phyloP scores from a whole-genome alignment of 2,113 vertebrate species.

The Geococcyx californianus region DNA sequence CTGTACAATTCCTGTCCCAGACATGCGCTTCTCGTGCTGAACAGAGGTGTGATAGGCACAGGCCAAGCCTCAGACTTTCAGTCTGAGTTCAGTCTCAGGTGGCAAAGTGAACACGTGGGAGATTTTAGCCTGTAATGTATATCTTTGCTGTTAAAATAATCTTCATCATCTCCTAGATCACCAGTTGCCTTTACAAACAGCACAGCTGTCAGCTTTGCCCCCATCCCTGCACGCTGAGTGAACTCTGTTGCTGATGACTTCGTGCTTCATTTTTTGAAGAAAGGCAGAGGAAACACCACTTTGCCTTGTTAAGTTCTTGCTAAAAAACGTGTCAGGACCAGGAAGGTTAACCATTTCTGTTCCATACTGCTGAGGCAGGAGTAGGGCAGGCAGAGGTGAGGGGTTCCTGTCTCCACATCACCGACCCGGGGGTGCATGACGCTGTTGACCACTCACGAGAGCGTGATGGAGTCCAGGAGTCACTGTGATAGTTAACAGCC shows the following conservation, averaged over 20 bases:
- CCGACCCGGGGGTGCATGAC: neutral
- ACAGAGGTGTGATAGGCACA: fast-evolving
- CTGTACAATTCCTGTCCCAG: too few species aligned
- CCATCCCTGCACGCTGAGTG: fast-evolving
- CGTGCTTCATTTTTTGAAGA: neutral
- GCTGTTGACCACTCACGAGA: neutral
- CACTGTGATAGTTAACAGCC: neutral
- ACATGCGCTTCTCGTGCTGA: neutral
- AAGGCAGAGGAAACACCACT: neutral
- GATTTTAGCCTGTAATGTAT: neutral
- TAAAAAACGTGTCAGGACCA: neutral
- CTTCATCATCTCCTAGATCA: too few species aligned
- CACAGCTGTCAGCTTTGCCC: fast-evolving
- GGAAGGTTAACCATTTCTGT: neutral
- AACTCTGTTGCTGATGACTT: fast-evolving
- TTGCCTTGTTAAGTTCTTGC: neutral
- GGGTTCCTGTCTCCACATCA: fast-evolving
- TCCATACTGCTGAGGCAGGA: neutral
- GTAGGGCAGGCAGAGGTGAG: neutral
- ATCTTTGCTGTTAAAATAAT: neutral
- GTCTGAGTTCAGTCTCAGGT: too few species aligned
- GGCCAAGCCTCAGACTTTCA: too few species aligned
- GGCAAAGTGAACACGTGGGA: neutral
- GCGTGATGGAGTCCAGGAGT: neutral
- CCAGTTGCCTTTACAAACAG: neutral